Conservation (phyloP, 2,797 vertebrate genomes). For the Lerista edwardsae region DNA sequence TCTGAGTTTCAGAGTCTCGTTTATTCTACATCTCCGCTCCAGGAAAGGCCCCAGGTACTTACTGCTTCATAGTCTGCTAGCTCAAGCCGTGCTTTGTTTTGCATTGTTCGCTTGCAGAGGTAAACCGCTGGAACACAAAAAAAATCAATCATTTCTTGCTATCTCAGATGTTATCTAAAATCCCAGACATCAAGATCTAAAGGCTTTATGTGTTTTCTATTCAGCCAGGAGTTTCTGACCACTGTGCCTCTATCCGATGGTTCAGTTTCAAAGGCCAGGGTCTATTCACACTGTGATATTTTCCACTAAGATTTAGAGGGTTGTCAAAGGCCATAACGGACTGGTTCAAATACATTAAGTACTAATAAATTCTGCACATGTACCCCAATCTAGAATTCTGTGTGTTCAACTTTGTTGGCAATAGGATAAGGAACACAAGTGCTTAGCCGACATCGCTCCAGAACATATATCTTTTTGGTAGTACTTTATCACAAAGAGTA, state of each 20-base stretch:
- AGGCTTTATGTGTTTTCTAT: slow-evolving; percentile 18
- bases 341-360: neutral
- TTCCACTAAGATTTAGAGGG: slow-evolving; percentile 37
- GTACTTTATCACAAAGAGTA: neutral
- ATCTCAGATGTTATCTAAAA: slow-evolving; percentile 36
- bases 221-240: neutral
- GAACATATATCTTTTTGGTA: neutral
- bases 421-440: neutral
- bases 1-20: neutral
- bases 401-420: neutral
- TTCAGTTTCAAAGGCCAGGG: slow-evolving; percentile 35
- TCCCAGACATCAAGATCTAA: slow-evolving; percentile 30
- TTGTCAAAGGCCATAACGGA: slow-evolving; percentile 24
- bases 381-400: neutral
- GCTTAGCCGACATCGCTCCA: neutral
- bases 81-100: slow-evolving; percentile 98
- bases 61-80: slow-evolving; percentile 97
- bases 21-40: slow-evolving; percentile 33
- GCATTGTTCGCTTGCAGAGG: slow-evolving; percentile 99
- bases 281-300: slow-evolving; percentile 4
- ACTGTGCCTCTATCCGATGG: neutral
- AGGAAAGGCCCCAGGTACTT: slow-evolving; percentile 72
- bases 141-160: slow-evolving; percentile 48
- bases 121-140: slow-evolving; percentile 89
- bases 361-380: neutral